Base-by-base conservation (phyloP, 2,888 invertebrate species). In the Strigamia crassipes region DNA sequence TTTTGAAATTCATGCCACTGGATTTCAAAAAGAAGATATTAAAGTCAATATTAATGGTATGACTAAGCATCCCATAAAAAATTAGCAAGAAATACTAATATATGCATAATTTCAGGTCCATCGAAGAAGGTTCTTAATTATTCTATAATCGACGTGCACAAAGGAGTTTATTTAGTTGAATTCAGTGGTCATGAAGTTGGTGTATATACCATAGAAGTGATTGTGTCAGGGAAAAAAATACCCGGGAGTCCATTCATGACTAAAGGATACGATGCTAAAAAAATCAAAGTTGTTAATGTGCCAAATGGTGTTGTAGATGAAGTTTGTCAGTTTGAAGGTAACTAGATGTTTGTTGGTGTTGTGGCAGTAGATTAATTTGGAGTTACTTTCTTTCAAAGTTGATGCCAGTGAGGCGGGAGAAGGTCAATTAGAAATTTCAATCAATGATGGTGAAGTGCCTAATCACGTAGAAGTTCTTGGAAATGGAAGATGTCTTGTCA, bases 401-500 rank as follows among this genome's bases (percentile, higher is more conserved):
- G 98, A 99, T 89, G 99, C 98, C 79, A 96, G 96, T 87, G 95
- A 96, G 87, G 99, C 99, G 81, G 99, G 99, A 61, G 99, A 99
- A 90, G 99, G 99, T 80, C 98, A 99, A 89, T 91, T 99, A 86
- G 99, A 99, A 91, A 99, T 99, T 87, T 97, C 97, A 86, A 97
- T 99, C 87, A 99, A 99, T 89, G 97, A 97, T 90, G 99, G 99
- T 85, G 96, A 97, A 90, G 96, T 99, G 83, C 98, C 99, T 79
- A 99, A 99, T 90, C 97, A 97, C 88, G 98, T 99, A 31, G 90
- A 93, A 89, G 97, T 97, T 81, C 95, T 98, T 18, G 97, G 97
- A 41, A 96, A 97, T 79, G 98, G 97, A 80, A 92, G 96, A 84
- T 97, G 97, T 87, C 91, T 96, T 79, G 97, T 97, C 42, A 96